Percentiles rank a stretch among this genome's conserved stretches.
Conservation (phyloP, 2,888 invertebrate genomes). For the Philhelius pedissequus region DNA sequence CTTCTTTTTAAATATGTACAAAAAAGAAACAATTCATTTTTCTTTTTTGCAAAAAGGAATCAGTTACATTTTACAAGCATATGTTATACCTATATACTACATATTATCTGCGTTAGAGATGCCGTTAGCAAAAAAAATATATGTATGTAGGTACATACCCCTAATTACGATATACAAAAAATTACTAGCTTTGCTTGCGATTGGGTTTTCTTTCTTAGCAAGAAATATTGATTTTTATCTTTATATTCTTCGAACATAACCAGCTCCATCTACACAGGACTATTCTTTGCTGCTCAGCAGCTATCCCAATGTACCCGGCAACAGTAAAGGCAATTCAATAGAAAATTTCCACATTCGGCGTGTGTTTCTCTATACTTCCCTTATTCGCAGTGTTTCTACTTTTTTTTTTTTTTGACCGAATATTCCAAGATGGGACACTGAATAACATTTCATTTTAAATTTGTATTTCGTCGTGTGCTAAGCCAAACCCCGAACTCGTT, state of each 20-base stretch:
- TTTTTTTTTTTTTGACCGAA: constrained; percentile 12
- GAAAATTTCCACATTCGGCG: constrained; percentile 43
- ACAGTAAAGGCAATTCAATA: constrained; percentile 39
- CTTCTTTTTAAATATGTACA: not conserved
- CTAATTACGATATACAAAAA: constrained; percentile 1
- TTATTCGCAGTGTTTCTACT: constrained; percentile 35
- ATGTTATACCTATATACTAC: not conserved
- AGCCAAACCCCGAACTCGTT: constrained; percentile 54
- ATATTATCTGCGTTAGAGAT: not conserved
- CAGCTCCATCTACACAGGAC: constrained; percentile 18
- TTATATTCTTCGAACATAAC: constrained; percentile 34
- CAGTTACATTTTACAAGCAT: not conserved
- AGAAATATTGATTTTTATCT: constrained; percentile 59
- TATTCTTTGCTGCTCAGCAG: not conserved
- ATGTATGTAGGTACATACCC: too few relatives aligned
- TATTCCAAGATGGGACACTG: constrained; percentile 50
- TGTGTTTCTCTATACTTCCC: constrained; percentile 12
- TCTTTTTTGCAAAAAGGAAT: not conserved
- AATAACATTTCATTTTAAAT: constrained; percentile 58
- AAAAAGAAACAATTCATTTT: not conserved
- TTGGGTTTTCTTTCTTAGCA: not conserved
- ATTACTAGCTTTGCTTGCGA: not conserved
- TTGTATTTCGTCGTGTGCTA: constrained; percentile 50
- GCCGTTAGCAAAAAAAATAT: not conserved
- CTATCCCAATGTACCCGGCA: constrained; percentile 22